A percentile compares a stretch with the other conserved stretches of the same genome.
These are phyloP conservation scores for Hypothenemus hampei DNA, from an alignment of 1,140 invertebrate species.

Conservation along the genomic window DNA sequence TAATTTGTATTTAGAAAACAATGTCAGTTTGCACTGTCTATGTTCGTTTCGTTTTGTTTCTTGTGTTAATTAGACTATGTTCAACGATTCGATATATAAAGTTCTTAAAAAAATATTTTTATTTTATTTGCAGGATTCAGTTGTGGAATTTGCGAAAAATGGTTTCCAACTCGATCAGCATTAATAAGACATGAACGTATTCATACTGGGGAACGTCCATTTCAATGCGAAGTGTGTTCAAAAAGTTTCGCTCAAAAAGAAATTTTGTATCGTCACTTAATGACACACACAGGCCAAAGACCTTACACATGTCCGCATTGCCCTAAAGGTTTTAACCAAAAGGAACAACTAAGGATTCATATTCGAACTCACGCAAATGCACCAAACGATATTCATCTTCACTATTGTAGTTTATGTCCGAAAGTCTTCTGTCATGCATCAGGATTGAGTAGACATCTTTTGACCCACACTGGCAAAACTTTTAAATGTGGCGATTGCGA, in stretches of 20 bases:
- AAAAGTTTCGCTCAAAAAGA: slow-evolving; percentile 73
- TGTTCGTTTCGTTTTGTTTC: no score
- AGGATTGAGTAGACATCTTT: slow-evolving; percentile 64
- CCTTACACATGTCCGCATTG: slow-evolving; percentile 76
- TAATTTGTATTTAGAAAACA: no score
- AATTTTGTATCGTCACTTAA: slow-evolving; percentile 74
- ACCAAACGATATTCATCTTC: slow-evolving; percentile 54
- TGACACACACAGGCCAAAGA: slow-evolving; percentile 80
- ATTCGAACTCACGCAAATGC: slow-evolving; percentile 56
- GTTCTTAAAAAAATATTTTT: not conserved
- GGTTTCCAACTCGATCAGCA: slow-evolving; percentile 75
- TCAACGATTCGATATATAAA: no score
- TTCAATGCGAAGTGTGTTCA: slow-evolving; percentile 65
- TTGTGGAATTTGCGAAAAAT: slow-evolving; percentile 67
- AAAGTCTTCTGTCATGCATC: slow-evolving; percentile 65
- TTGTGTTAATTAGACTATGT: no score
- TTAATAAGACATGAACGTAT: slow-evolving; percentile 72
- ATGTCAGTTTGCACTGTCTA: no score
- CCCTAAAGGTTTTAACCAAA: slow-evolving; percentile 67
- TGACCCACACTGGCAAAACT: slow-evolving; percentile 62
- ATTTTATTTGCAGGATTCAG: slow-evolving; percentile 49
- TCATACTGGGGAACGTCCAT: slow-evolving; percentile 73
- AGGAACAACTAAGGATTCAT: slow-evolving; percentile 60
- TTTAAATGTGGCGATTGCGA: slow-evolving; percentile 62
- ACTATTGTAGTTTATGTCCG: slow-evolving; percentile 63